Evolutionary conservation across 2,113 vertebrate species (phyloP).

Genomic region (Pelecanoides urinatrix): DNA sequence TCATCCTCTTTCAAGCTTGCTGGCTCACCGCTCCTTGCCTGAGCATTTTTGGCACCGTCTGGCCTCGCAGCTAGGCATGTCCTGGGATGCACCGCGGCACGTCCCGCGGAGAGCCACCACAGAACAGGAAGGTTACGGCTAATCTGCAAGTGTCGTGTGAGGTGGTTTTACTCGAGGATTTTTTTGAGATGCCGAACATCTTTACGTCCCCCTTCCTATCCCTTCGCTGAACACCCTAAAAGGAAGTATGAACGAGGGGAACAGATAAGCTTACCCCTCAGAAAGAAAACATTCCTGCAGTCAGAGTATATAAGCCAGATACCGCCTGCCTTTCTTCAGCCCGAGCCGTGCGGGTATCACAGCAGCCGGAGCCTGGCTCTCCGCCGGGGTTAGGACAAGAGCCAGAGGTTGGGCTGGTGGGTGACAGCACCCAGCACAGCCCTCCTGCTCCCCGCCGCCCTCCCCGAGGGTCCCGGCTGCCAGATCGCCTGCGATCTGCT

Average conservation of each 20-base stretch:
- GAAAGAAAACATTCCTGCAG: background rate
- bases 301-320: background rate
- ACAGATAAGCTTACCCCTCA: background rate
- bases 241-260: background rate
- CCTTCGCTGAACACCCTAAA: background rate
- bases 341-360: background rate
- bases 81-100: background rate
- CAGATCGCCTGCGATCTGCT: background rate
- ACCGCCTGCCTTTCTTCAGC: background rate
- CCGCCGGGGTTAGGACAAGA: background rate
- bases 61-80: background rate
- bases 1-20: background rate
- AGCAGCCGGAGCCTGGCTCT: background rate
- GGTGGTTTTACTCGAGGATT: background rate
- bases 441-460: background rate
- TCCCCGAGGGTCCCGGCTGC: background rate
- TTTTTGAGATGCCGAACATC: background rate
- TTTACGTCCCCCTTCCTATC: background rate
- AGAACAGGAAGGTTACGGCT: background rate
- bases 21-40: background rate
- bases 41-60: background rate
- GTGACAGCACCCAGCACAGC: background rate
- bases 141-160: background rate
- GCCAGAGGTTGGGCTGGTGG: background rate
- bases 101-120: rapidly evolving